Evolutionary conservation across 2,888 invertebrate genomes (phyloP).

Genomic region (Philhelius pedissequus): DNA sequence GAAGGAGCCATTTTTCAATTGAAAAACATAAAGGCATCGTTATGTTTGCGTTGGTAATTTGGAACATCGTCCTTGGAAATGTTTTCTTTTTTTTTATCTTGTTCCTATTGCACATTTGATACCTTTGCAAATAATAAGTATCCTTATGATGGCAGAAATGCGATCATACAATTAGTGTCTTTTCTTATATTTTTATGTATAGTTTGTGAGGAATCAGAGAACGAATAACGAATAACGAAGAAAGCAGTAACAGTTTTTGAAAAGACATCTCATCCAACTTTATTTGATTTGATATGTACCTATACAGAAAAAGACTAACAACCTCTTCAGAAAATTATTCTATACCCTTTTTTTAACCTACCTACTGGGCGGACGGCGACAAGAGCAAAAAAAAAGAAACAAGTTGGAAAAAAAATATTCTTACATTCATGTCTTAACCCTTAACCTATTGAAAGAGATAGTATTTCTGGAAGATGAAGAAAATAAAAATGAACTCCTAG

Average conservation of each 20-base stretch:
- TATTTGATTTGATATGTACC: background rate
- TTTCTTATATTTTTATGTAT: background rate
- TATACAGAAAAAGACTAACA: slow-evolving; percentile 25
- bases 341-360: background rate
- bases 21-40: slow-evolving; percentile 1
- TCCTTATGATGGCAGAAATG: background rate
- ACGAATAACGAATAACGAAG: background rate
- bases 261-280: slow-evolving; percentile 5
- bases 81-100: background rate
- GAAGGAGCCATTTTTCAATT: slow-evolving; percentile 12
- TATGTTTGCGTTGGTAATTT: slow-evolving; percentile 43
- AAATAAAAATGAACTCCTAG: slow-evolving; percentile 7
- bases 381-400: background rate
- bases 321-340: slow-evolving; percentile 43
- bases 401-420: background rate
- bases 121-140: slow-evolving; percentile 10
- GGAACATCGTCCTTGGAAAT: background rate
- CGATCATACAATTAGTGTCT: slow-evolving; percentile 3
- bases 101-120: slow-evolving; percentile 15
- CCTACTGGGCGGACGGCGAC: no score
- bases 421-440: background rate
- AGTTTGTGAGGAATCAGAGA: background rate
- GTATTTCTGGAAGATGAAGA: background rate
- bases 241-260: background rate
- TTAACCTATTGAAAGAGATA: background rate